phyloP scores from a whole-genome alignment of 1,140 invertebrate species.

The Dolichoris vasculosae region DNA sequence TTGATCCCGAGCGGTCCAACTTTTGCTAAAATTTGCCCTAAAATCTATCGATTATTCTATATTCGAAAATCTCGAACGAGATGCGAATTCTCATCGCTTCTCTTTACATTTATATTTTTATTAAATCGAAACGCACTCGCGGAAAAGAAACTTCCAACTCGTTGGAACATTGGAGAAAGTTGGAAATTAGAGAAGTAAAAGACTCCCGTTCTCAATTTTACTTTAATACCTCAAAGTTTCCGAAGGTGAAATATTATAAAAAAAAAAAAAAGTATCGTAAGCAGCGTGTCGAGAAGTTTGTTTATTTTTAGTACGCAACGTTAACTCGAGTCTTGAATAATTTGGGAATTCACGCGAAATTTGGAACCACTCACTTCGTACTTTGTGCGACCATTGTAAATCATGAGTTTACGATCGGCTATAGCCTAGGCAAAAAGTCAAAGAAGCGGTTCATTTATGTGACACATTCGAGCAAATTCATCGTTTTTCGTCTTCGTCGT shows the following conservation, averaged over 20 bases:
- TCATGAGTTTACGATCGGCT: conserved; percentile 51
- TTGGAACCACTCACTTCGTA: conserved; percentile 39
- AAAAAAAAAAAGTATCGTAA: background rate
- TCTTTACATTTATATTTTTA: too few relatives aligned
- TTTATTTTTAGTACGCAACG: conserved; percentile 18
- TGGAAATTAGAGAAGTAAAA: too few relatives aligned
- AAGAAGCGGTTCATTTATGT: conserved; percentile 43
- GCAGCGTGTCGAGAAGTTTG: background rate
- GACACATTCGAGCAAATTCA: conserved; percentile 22
- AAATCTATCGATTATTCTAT: too few relatives aligned
- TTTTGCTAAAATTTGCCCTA: too few relatives aligned
- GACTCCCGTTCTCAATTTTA: too few relatives aligned
- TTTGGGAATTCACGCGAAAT: conserved; percentile 48
- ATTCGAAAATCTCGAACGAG: too few relatives aligned
- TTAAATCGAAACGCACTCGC: too few relatives aligned
- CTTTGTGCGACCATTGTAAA: conserved; percentile 46
- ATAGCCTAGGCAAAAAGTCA: conserved; percentile 40
- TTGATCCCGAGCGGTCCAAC: background rate
- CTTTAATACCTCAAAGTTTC: background rate
- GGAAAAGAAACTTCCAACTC: too few relatives aligned
- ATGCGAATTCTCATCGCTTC: too few relatives aligned
- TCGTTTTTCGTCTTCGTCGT: conserved; percentile 24
- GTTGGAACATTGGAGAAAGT: too few relatives aligned
- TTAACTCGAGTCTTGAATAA: conserved; percentile 41
- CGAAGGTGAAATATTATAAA: background rate